Evolutionary conservation across 2,797 vertebrate species (phyloP).

Genomic region (Onychomys arenicola): DNA sequence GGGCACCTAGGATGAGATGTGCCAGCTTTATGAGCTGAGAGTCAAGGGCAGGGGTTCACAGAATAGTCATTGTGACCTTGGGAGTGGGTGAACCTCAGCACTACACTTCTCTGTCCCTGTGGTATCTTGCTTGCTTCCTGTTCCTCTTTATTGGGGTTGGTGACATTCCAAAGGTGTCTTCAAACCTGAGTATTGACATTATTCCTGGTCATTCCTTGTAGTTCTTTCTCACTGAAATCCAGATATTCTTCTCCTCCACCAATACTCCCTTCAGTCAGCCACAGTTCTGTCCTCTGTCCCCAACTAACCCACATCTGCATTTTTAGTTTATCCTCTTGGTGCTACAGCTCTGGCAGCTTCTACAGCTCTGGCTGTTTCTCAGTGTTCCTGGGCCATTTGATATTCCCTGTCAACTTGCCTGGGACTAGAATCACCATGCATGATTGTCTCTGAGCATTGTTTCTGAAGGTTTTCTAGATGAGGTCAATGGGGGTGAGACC

Average conservation of each 20-base stretch:
- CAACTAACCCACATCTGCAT: too few relatives aligned
- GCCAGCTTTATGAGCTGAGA: not conserved
- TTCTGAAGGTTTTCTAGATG: not conserved
- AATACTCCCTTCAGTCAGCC: not conserved
- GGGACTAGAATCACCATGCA: not conserved
- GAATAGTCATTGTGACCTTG: not conserved
- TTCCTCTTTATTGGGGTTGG: not conserved
- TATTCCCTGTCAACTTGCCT: too few relatives aligned
- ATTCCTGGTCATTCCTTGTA: not conserved
- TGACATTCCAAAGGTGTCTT: not conserved
- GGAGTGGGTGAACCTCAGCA: not conserved
- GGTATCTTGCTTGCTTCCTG: not conserved
- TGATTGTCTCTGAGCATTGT: not conserved
- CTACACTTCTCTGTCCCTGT: not conserved
- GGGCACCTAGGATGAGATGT: not conserved
- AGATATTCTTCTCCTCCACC: not conserved
- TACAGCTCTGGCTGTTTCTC: not conserved
- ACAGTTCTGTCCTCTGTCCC: not conserved
- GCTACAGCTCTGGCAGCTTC: not conserved
- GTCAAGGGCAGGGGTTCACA: not conserved
- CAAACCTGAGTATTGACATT: not conserved
- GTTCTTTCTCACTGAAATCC: not conserved
- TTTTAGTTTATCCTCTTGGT: rapidly evolving
- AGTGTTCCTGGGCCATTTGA: not conserved
- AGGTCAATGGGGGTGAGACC: not conserved